A percentile compares a stretch with the other conserved stretches of the same genome.
Conservation (phyloP, 35 echinoderm and acorn worm genomes). For the Amphiura filiformis region DNA sequence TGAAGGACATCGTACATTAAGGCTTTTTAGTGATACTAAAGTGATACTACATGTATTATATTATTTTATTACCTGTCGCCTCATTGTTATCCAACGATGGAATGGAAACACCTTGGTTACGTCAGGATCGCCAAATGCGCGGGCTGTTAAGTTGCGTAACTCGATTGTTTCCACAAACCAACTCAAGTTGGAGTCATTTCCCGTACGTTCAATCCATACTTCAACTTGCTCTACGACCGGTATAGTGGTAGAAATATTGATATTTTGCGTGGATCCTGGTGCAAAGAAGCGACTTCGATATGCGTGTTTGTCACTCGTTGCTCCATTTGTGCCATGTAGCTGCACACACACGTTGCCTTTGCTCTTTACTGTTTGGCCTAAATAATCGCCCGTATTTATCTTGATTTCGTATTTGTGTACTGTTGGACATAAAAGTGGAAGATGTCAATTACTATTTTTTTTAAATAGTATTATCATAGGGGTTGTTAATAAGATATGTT, state of each 20-base stretch:
- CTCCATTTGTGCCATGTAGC: not conserved
- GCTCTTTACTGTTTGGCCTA: not conserved
- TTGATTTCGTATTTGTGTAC: not conserved
- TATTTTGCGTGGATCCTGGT: not conserved
- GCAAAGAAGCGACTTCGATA: not conserved
- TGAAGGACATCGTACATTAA: too few species aligned
- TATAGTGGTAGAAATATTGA: too few species aligned
- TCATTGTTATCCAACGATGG: not conserved
- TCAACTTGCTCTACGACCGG: not conserved
- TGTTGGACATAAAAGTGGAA: too few species aligned
- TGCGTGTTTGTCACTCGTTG: not conserved
- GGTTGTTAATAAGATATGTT: too few species aligned
- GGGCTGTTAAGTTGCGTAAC: not conserved
- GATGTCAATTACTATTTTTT: too few species aligned
- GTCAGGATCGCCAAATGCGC: too few species aligned
- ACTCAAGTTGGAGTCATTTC: not conserved
- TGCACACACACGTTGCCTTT: not conserved
- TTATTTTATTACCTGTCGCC: not conserved
- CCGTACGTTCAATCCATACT: not conserved
- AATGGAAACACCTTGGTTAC: not conserved
- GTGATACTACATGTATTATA: too few species aligned
- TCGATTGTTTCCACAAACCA: not conserved
- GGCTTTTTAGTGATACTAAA: too few species aligned
- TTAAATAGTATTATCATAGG: too few species aligned
- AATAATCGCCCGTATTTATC: not conserved